Conservation (phyloP, 2,888 invertebrate species). For the Baronia brevicornis region DNA sequence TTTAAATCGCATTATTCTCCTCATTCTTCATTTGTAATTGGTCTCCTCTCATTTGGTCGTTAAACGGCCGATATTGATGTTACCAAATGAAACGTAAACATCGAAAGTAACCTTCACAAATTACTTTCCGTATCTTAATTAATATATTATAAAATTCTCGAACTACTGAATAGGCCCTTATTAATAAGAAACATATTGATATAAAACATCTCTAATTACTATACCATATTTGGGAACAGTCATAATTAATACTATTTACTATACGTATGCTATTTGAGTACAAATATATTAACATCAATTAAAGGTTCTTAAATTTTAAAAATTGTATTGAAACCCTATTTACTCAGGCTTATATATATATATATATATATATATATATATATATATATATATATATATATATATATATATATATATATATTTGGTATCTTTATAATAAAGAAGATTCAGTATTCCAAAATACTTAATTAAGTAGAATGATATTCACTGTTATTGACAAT, state of each 20-base stretch:
- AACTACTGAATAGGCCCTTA: slow-evolving; percentile 28
- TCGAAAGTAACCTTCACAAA: no score
- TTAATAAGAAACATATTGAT: slow-evolving; percentile 25
- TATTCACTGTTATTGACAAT: slow-evolving; percentile 2
- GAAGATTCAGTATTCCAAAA: slow-evolving; percentile 2
- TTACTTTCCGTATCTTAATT: no score
- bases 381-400: no score
- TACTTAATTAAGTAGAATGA: slow-evolving; percentile 1
- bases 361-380: slow-evolving; percentile 10
- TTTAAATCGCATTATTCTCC: no score
- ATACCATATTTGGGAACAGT: no score
- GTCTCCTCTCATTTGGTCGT: no score
- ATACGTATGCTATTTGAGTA: slow-evolving; percentile 34
- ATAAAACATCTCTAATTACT: slow-evolving; percentile 41
- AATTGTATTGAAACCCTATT: slow-evolving; percentile 15
- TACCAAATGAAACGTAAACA: neutral
- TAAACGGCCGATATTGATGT: no score
- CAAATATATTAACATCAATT: slow-evolving; percentile 40
- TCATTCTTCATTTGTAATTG: no score
- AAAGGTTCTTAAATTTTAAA: slow-evolving; percentile 40
- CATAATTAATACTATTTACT: no score
- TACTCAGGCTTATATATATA: slow-evolving; percentile 6
- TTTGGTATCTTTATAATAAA: no score
- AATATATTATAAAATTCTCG: neutral
- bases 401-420: no score